Evolutionary conservation across 2,797 vertebrate genomes (phyloP), one percentile per base, ranked within the genome.

Genomic region (Synanceia verrucosa): DNA sequence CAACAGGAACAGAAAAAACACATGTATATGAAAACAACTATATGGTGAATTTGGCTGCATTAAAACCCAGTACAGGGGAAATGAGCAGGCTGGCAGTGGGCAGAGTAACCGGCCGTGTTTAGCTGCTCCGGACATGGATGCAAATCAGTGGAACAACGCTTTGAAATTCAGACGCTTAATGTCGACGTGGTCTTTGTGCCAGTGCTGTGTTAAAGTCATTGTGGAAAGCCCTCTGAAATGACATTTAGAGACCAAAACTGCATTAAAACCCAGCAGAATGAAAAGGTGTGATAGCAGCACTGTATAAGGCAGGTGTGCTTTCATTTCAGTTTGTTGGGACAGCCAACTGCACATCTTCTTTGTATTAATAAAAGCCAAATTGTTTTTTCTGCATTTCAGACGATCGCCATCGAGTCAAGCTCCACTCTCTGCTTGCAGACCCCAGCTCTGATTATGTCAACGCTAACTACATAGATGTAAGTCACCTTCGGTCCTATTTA

Each of bases 391-490:
- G 29, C n/a, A 0, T 82, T 87, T 10, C 89, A 99, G 97, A 98
- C 0, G 97, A 99, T 69, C 95, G 96, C 1, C 97, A 98, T 86
- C 94, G 96, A 0, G 96, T 98, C 74, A 97, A 97, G 83, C 94
- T 99, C 60, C 96, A 98, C 86, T 97, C 97, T 0, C 92, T 98
- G 80, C 91, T 98, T 68, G 96, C 96, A 0, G 97, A 97, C 81
- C 96, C 96, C 19, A 96, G 96, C 73, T 96, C 95, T 0, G 97
- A 99, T 85, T 98, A 97, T 81, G 96, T 97, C 82, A 97, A 97
- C 0, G 96, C 97, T 89, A 99, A 97, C 93, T 98, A 98, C 89
- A 97, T 98, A 11, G 97, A 99, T 0, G 97, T 99, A 91, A 97
- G 97, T 95, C 82, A 44, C 33, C 50, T 69, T 24, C 28, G n/a